Conservation (phyloP, 2,888 invertebrate genomes). For the Bedellia somnulentella region DNA sequence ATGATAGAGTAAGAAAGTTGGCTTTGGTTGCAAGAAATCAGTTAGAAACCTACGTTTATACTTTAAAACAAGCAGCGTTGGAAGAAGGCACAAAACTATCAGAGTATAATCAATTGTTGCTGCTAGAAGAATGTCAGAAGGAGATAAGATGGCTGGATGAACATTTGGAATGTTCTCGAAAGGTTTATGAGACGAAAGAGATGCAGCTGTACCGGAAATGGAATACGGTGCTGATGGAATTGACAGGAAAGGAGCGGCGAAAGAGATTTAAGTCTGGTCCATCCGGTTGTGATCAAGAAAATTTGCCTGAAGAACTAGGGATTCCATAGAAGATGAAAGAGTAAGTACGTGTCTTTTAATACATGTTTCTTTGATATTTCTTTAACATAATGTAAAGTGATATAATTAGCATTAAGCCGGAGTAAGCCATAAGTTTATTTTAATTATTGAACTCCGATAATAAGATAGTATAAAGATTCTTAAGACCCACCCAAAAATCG, state of each 20-base stretch:
- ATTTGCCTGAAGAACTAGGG: constrained; percentile 9
- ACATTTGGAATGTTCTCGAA: constrained; percentile 66
- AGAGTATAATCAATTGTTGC: constrained; percentile 65
- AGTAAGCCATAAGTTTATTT: too few relatives aligned
- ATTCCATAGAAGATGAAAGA: constrained; percentile 34
- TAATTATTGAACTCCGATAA: too few relatives aligned
- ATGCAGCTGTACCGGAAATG: too few relatives aligned
- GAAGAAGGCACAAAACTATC: constrained; percentile 64
- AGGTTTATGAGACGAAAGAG: constrained; percentile 65
- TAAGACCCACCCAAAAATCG: too few relatives aligned
- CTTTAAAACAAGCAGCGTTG: constrained; percentile 68
- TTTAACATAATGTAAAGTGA: too few relatives aligned
- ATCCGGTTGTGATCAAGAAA: background rate
- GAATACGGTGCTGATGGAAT: constrained; percentile 51
- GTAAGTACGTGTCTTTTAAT: too few relatives aligned
- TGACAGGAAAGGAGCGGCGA: background rate
- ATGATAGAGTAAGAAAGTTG: constrained; percentile 70
- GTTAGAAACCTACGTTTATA: constrained; percentile 71
- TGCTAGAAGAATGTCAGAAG: constrained; percentile 54
- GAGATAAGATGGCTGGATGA: constrained; percentile 71
- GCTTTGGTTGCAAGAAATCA: constrained; percentile 70
- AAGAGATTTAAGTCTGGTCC: too few relatives aligned
- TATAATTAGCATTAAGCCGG: too few relatives aligned
- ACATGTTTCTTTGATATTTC: too few relatives aligned
- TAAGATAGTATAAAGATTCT: too few relatives aligned